Conservation (phyloP, 2,113 vertebrate species). For the Tamias sibiricus region DNA sequence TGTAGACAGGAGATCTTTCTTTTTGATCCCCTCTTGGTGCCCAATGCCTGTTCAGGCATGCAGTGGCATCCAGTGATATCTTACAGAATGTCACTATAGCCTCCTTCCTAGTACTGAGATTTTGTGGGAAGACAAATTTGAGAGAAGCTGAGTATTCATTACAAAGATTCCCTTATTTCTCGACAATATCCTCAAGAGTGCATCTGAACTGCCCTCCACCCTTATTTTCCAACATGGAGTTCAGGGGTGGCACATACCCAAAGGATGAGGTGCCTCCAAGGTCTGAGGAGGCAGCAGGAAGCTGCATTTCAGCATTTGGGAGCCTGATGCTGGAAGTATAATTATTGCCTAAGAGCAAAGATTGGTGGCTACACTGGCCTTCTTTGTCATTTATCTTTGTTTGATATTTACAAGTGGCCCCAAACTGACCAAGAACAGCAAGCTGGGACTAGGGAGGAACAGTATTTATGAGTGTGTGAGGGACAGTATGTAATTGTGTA, state of each 20-base stretch:
- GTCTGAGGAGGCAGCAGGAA: neutral
- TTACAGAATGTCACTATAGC: neutral
- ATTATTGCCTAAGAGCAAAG: neutral
- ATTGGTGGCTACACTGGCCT: neutral
- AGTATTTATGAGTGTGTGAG: neutral
- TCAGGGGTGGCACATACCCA: neutral
- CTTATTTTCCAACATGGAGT: conserved; percentile 15
- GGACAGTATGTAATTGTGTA: too few relatives aligned
- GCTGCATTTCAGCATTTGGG: neutral
- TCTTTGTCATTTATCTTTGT: neutral
- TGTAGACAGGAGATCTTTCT: neutral
- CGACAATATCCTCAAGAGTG: neutral
- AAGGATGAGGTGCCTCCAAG: neutral
- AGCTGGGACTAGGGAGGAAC: neutral
- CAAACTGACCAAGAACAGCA: neutral
- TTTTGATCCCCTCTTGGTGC: neutral
- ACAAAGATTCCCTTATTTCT: neutral
- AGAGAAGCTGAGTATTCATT: conserved; percentile 4
- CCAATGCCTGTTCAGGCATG: neutral
- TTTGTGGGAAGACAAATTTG: neutral
- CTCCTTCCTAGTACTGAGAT: neutral
- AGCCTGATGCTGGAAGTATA: neutral
- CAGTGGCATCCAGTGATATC: neutral
- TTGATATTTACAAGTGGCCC: neutral
- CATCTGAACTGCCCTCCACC: neutral